Percentiles rank a stretch among this genome's conserved stretches.
Evolutionary conservation across 2,113 vertebrate species (phyloP).

Genomic region (Leucosticte australis): DNA sequence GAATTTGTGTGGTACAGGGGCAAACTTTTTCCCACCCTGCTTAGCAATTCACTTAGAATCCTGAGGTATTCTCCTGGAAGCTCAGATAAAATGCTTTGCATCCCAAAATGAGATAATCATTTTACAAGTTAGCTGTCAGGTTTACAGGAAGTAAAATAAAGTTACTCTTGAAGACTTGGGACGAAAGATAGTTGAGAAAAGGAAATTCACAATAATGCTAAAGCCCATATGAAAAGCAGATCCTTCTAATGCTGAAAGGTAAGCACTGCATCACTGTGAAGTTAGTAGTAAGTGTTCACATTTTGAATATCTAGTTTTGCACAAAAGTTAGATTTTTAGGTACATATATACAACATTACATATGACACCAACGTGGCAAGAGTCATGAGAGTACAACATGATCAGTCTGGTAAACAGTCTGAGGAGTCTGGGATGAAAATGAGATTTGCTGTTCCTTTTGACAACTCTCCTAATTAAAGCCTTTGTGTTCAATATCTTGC

Average conservation of each 20-base stretch:
- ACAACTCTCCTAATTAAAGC: not conserved
- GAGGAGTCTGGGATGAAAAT: not conserved
- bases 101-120: not conserved
- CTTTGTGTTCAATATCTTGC: not conserved
- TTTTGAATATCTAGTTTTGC: not conserved
- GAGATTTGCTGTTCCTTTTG: not conserved
- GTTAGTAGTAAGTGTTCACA: not conserved
- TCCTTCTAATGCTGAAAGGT: not conserved
- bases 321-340: not conserved
- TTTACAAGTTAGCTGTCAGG: not conserved
- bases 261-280: not conserved
- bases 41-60: not conserved
- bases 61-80: not conserved
- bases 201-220: not conserved
- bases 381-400: not conserved
- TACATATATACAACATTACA: not conserved
- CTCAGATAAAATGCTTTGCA: not conserved
- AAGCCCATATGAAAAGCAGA: not conserved
- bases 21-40: not conserved
- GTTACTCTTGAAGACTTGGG: not conserved
- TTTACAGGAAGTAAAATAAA: not conserved
- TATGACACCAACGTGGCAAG: not conserved
- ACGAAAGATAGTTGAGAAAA: not conserved
- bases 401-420: not conserved
- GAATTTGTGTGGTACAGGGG: not conserved